These are phyloP conservation scores for Loxodonta africana DNA, from an alignment of 2,113 vertebrate species.

Conservation along the genomic window DNA sequence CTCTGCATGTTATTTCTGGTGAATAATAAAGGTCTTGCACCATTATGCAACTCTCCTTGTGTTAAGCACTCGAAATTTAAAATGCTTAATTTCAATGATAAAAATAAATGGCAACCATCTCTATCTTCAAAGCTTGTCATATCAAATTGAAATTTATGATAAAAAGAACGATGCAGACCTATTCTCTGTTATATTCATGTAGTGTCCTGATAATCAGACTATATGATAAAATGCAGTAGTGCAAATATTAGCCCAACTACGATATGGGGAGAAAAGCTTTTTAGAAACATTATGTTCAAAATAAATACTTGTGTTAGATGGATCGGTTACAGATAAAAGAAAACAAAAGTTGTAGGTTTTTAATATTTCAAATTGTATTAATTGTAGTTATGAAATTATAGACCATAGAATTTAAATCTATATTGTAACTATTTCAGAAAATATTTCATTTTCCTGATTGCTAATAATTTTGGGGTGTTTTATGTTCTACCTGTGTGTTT, in stretches of 20 bases:
- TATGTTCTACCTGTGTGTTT: constrained; percentile 55
- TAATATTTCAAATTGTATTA: neutral
- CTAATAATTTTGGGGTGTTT: constrained; percentile 16
- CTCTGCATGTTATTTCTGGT: neutral
- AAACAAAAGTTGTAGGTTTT: neutral
- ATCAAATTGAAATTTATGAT: constrained; percentile 34
- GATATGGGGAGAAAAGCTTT: neutral
- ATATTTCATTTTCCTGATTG: constrained; percentile 61
- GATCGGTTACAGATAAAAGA: neutral
- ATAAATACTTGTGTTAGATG: neutral
- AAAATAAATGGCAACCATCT: constrained; percentile 36
- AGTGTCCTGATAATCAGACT: neutral
- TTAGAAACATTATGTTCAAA: neutral
- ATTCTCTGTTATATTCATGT: neutral
- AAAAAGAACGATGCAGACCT: constrained; percentile 27
- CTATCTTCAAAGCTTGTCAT: constrained; percentile 56
- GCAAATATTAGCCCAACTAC: neutral
- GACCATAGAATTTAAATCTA: neutral
- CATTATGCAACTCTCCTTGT: neutral
- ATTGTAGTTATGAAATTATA: constrained; percentile 11
- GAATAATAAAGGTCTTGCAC: constrained; percentile 3
- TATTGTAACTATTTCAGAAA: constrained; percentile 39
- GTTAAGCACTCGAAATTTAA: constrained; percentile 17
- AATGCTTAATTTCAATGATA: constrained; percentile 25
- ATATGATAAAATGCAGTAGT: neutral